Evolutionary conservation across 1,140 invertebrate genomes (phyloP).

Genomic region (Drosophila prosaltans): DNA sequence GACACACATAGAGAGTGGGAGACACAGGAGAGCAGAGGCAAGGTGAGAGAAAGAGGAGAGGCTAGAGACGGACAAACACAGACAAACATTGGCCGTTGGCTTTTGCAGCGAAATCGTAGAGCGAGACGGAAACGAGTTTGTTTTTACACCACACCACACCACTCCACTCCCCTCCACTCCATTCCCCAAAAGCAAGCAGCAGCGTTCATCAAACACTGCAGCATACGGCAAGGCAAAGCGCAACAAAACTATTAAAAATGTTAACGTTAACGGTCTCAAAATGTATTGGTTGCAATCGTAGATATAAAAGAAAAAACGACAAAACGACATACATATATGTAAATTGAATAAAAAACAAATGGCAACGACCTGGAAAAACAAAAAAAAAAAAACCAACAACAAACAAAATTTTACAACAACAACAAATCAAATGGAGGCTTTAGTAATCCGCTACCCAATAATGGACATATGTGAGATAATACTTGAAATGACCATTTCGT

Average conservation of each 20-base stretch:
- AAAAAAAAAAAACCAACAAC: conserved; percentile 8
- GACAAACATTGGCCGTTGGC: conserved; percentile 44
- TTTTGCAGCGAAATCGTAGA: conserved; percentile 56
- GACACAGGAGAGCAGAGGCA: background rate
- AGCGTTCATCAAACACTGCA: conserved; percentile 62
- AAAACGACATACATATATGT: conserved; percentile 26
- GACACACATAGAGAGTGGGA: background rate
- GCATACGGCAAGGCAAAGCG: conserved; percentile 3
- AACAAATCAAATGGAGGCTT: conserved; percentile 20
- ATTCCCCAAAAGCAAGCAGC: background rate
- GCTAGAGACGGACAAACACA: conserved; percentile 34
- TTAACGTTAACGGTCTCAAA: conserved; percentile 71
- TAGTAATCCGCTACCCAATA: conserved; percentile 27
- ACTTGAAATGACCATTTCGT: conserved; percentile 5
- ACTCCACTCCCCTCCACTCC: conserved; percentile 6
- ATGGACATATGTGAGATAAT: conserved; percentile 39
- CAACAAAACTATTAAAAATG: conserved; percentile 63
- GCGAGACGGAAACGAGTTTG: conserved; percentile 62
- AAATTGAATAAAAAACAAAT: conserved; percentile 47
- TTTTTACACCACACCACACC: background rate
- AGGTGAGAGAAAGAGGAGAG: conserved; percentile 4
- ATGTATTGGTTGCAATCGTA: conserved; percentile 43
- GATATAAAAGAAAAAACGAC: conserved; percentile 29
- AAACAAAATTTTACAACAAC: conserved; percentile 9
- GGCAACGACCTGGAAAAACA: conserved; percentile 42